Evolutionary conservation across 2,888 invertebrate species (phyloP), one percentile per base, ranked within the genome.

Genomic region (Thera obeliscata): DNA sequence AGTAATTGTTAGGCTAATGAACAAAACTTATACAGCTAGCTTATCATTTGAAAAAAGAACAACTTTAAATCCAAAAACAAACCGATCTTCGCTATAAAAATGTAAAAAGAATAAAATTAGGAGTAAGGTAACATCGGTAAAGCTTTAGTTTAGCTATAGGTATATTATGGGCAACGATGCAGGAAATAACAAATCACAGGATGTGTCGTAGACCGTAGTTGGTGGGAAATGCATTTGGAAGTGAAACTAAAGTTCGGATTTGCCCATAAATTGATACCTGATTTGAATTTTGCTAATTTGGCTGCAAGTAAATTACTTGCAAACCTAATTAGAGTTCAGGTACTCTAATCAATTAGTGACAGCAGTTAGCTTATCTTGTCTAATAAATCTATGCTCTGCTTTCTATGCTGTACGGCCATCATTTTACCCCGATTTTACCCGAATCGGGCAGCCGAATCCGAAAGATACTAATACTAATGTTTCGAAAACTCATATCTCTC

Each of bases 221-320:
- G 49, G 33, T 3, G 35, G 36, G 58, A 59, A 59, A 59, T 59
- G 58, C 58, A 49, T 59, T 49, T 59, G 48, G 36, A 22, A 22
- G 22, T 22, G 46, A 11, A 35, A 11, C 9, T 22, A 7, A 57
- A 35, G 9, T 11, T 33, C 35, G 2, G 6, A 11, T 22, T 48
- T 9, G 58, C 58, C n/a, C 58, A 48, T 48, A 46, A 57, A 46
- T 57, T n/a, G 8, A 57, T 46, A 38, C 38, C 43, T 57, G 35
- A 48, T 58, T 57, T 57, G 56, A 57, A 57, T 43, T 58, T 58
- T 43, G 46, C 58, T 48, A 58, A 58, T 48, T 58, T 48, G 9
- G 35, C 6, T 8, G 41, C 56, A 46, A 35, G 9, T 54, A 11
- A 52, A 22, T 52, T 52, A 49, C 33, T 52, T 52, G 33, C 52